These are phyloP conservation scores for Argyresthia albistria DNA, from an alignment of 2,888 invertebrate species.

Conservation along the genomic window DNA sequence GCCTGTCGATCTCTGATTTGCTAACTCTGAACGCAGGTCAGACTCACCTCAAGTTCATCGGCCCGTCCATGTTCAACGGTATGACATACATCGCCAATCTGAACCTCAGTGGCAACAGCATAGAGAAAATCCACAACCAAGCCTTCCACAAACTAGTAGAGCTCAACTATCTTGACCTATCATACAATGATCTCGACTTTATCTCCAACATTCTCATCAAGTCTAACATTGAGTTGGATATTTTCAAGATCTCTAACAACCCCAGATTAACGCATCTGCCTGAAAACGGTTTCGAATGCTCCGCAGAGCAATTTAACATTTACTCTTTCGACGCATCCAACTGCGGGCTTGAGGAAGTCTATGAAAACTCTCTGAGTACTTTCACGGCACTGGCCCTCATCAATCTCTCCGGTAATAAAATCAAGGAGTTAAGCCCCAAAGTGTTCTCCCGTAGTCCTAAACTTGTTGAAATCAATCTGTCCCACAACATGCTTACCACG, in stretches of 20 bases:
- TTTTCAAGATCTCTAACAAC: slow-evolving; percentile 80
- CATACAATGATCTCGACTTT: slow-evolving; percentile 78
- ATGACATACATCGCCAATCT: slow-evolving; percentile 77
- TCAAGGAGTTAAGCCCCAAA: slow-evolving; percentile 66
- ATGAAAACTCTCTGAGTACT: slow-evolving; percentile 76
- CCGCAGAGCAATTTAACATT: slow-evolving; percentile 73
- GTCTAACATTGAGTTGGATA: slow-evolving; percentile 78
- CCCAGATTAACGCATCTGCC: slow-evolving; percentile 78
- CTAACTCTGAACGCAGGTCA: slow-evolving; percentile 79
- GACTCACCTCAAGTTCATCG: slow-evolving; percentile 77
- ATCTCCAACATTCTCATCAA: slow-evolving; percentile 79
- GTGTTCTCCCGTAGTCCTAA: slow-evolving; percentile 70
- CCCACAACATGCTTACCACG: slow-evolving; percentile 76
- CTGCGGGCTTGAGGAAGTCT: slow-evolving; percentile 77
- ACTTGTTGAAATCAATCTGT: slow-evolving; percentile 79
- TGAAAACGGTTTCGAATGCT: slow-evolving; percentile 75
- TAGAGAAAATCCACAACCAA: slow-evolving; percentile 77
- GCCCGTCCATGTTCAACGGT: slow-evolving; percentile 76
- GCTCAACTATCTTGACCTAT: slow-evolving; percentile 80
- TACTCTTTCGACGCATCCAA: slow-evolving; percentile 81
- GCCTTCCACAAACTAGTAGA: slow-evolving; percentile 78
- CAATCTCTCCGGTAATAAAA: slow-evolving; percentile 78
- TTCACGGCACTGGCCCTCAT: slow-evolving; percentile 80
- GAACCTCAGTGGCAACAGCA: slow-evolving; percentile 78
- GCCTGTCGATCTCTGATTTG: slow-evolving; percentile 74